Evolutionary conservation across 2,888 invertebrate species (phyloP).

Genomic region (Silvanus unidentatus): DNA sequence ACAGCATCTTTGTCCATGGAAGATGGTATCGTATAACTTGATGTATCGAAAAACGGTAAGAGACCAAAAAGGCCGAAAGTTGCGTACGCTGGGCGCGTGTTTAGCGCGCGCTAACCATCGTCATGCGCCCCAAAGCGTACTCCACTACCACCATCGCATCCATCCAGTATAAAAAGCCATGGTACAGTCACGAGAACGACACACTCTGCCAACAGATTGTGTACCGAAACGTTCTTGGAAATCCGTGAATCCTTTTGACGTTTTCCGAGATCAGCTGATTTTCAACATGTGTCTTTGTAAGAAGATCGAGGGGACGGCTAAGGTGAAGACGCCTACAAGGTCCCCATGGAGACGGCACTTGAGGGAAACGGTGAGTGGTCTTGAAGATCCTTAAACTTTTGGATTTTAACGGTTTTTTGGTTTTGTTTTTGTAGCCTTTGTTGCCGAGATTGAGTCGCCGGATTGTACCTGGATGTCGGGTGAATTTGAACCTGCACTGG

Average conservation of each 20-base stretch:
- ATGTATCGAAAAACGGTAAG: constrained; percentile 2
- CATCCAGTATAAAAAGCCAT: constrained; percentile 34
- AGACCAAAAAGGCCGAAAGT: constrained; percentile 18
- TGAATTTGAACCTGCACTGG: constrained; percentile 63
- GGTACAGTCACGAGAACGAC: constrained; percentile 30
- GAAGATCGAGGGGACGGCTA: constrained; percentile 43
- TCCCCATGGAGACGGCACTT: constrained; percentile 55
- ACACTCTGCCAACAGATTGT: constrained; percentile 29
- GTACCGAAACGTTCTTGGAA: not conserved
- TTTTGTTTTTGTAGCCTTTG: constrained; percentile 20
- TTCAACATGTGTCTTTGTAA: constrained; percentile 54
- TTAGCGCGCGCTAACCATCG: constrained; percentile 41
- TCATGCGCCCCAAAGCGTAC: constrained; percentile 31
- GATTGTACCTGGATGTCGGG: constrained; percentile 52
- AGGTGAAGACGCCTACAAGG: constrained; percentile 45
- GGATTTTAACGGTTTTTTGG: constrained; percentile 2
- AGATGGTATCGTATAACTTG: constrained; percentile 12
- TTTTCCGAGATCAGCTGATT: constrained; percentile 20
- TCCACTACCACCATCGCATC: constrained; percentile 1
- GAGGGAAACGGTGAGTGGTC: constrained; percentile 49
- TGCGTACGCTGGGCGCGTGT: constrained; percentile 43
- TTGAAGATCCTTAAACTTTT: not conserved
- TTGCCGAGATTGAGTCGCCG: constrained; percentile 55
- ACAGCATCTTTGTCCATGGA: too few species aligned
- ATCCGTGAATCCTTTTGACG: constrained; percentile 1